These are phyloP conservation scores for Meganola albula DNA, from an alignment of 2,888 invertebrate species.

Conservation along the genomic window DNA sequence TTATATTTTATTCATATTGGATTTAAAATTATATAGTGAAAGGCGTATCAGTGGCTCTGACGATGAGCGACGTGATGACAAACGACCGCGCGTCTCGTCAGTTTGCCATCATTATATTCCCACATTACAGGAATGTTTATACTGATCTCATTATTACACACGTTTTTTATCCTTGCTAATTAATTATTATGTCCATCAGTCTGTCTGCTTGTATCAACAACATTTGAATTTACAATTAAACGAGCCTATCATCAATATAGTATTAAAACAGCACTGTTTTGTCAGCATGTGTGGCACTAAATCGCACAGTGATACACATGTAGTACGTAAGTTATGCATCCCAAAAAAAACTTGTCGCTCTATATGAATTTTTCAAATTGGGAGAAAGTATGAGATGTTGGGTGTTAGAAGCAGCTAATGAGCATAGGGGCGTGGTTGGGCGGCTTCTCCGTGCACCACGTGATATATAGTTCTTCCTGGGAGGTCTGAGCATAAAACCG, in stretches of 20 bases:
- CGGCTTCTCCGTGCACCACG: slow-evolving; percentile 47
- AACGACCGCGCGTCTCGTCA: slow-evolving; percentile 53
- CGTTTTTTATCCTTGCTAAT: slow-evolving; percentile 30
- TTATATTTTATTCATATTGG: slow-evolving; percentile 26
- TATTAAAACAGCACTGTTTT: slow-evolving; percentile 24
- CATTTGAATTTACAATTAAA: slow-evolving; percentile 28
- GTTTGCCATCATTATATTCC: slow-evolving; percentile 37
- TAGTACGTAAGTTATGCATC: slow-evolving; percentile 16
- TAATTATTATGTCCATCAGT: slow-evolving; percentile 34
- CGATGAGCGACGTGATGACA: slow-evolving; percentile 64
- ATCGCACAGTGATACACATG: slow-evolving; percentile 20
- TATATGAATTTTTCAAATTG: slow-evolving; percentile 31
- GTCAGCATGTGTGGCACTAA: slow-evolving; percentile 26
- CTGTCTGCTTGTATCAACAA: slow-evolving; percentile 35
- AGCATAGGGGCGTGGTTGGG: slow-evolving; percentile 62
- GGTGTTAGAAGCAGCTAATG: slow-evolving; percentile 68
- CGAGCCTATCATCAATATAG: slow-evolving; percentile 28
- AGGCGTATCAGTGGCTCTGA: slow-evolving; percentile 60
- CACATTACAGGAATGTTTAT: slow-evolving; percentile 17
- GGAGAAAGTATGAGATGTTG: slow-evolving; percentile 57
- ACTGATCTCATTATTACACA: slow-evolving; percentile 24
- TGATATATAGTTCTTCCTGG: slow-evolving; percentile 72
- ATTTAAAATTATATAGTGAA: slow-evolving; percentile 49
- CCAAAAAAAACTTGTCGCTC: slow-evolving; percentile 22
- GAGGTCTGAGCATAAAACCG: slow-evolving; percentile 59